Evolutionary conservation across 2,797 vertebrate genomes (phyloP), one percentile per base, ranked within the genome.

Genomic region (Myotis vivesi): DNA sequence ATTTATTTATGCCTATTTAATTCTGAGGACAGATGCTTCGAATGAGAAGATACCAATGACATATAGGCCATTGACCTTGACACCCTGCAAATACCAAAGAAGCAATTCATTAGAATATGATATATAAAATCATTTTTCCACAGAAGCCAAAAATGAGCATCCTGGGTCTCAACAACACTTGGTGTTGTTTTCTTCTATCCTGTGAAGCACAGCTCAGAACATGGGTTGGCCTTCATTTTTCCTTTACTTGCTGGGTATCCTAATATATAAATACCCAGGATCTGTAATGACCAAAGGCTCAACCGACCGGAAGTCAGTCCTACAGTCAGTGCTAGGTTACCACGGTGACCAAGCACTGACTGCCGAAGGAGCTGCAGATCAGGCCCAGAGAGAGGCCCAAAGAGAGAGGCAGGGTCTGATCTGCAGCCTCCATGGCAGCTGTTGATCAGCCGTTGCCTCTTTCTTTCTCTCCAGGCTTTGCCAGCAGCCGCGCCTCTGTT

Each of bases 21-120:
- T 97, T 94, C 76, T 94, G 72, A 97, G 80, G 57, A 90, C 75
- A 97, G 84, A 86, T 93, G 95, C 92, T 98, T 94, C 95, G 97
- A 98, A 97, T 83, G 83, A 94, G 85, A 91, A 97, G 92, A 77
- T 91, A 92, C 82, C 97, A 95, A 87, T 95, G 66, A 95, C 95
- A 94, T 93, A 93, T 62, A 96, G 89, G 30, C 55, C 82, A 94
- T 59, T 97, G 96, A 97, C 94, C 95, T 97, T 93, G 96, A 94
- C 57, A 88, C 85, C 75, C 41, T 2, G 1, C 95, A 97, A 98
- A 96, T 97, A 95, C 75, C 92, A 96, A 97, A 97, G 87, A 97
- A 94, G 87, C 89, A 94, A 95, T 92, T 97, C 46, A 95, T n/a
- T 96, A 66, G 30, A 94, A 51, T 25, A 81, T 92, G 86, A 72